Percentiles rank a stretch among this genome's conserved stretches.
phyloP scores from a whole-genome alignment of 2,888 invertebrate species.

The Dinocampus coccinellae region DNA sequence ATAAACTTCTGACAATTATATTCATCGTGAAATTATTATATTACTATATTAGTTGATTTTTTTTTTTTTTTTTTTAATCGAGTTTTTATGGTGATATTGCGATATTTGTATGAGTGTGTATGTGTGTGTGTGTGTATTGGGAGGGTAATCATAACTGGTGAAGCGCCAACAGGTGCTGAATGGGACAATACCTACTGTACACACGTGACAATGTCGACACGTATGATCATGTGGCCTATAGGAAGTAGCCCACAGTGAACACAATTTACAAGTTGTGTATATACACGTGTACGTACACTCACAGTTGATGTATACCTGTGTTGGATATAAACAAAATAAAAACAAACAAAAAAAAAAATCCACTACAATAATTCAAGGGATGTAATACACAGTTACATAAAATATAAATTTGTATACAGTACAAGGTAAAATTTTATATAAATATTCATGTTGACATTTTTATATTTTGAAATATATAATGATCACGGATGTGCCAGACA shows the following conservation, averaged over 20 bases:
- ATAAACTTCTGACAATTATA: not conserved
- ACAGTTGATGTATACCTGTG: not conserved
- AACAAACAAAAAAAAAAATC: not conserved
- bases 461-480: not conserved
- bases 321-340: not conserved
- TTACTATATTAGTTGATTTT: not conserved
- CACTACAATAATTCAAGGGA: not conserved
- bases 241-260: not conserved
- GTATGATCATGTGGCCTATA: not conserved
- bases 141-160: not conserved
- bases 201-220: not conserved
- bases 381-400: not conserved
- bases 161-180: not conserved
- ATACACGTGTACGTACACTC: not conserved
- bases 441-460: not conserved
- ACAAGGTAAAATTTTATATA: not conserved
- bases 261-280: not conserved
- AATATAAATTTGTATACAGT: not conserved
- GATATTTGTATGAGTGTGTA: conserved; percentile 35
- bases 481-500: not conserved
- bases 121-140: too few species aligned
- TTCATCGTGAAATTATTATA: too few species aligned
- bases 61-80: too few species aligned
- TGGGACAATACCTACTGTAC: not conserved
- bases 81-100: too few species aligned